Evolutionary conservation across 2,888 invertebrate genomes (phyloP), one percentile per base, ranked within the genome.

Genomic region (Diaphora mendica): DNA sequence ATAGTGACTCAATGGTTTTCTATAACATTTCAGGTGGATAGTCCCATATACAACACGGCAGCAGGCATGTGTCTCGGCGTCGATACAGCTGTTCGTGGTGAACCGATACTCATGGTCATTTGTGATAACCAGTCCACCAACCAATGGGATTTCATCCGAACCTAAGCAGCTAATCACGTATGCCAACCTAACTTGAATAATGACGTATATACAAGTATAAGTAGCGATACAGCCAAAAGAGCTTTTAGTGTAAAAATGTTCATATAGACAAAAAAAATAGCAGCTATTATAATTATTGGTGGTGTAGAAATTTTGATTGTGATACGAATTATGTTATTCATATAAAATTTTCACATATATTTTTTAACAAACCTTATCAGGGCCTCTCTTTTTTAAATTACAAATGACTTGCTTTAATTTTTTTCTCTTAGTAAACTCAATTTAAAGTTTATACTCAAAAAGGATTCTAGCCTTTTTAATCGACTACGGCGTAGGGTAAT

Each of bases 31-130:
- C 44, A 97, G 97, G 96, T 96, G 72, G 96, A 96, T 70, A 97
- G 97, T 77, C 97, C 98, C 0, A 96, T 99, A 66, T 99, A 98
- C 91, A 99, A 98, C 89, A 96, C 98, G 85, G 98, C 98, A 30
- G 97, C 97, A 11, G 99, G 99, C 0, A 98, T 98, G 81, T 99
- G 99, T 87, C 92, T 99, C 48, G 97, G 97, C 26, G 97, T 94
- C 0, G 95, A 95, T 17, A 89, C 93, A 0, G 85, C 91, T 0
- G 89, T 88, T 72, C 86, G 93, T 2, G 85, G 86, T 1, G 95
- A 95, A 72, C 90, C 91, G 0, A 64, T 96, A 3, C 85, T 95
- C 0, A 92, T 96, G 93, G 95, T 94, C 0, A 96, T 96, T 8
- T 96, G 96, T 80, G 90, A 95, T 83, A 93, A 90, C 79, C 89